A percentile compares a stretch with the other conserved stretches of the same genome.
Evolutionary conservation across 2,888 invertebrate species (phyloP).

Genomic region (Acleris literana): DNA sequence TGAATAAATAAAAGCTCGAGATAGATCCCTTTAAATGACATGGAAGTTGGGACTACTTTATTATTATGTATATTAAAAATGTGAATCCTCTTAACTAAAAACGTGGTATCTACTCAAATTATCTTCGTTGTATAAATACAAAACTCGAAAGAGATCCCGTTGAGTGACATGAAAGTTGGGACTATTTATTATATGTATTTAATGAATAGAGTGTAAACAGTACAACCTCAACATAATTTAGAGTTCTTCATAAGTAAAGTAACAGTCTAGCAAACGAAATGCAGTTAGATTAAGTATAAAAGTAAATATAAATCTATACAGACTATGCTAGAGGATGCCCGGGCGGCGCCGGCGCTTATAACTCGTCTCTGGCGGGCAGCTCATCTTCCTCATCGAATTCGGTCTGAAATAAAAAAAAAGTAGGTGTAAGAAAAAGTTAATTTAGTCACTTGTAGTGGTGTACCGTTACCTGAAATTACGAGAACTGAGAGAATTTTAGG

Average conservation of each 20-base stretch:
- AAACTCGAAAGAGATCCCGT: constrained; percentile 11
- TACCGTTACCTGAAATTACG: too few relatives aligned
- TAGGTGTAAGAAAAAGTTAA: neutral
- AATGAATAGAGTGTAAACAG: constrained; percentile 29
- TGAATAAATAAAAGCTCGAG: constrained; percentile 4
- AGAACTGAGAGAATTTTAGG: too few relatives aligned
- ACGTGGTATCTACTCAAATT: neutral
- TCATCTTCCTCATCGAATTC: constrained; percentile 89
- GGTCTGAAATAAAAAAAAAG: constrained; percentile 55
- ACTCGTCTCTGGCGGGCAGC: constrained; percentile 89
- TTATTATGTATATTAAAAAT: neutral
- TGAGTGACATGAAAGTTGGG: constrained; percentile 11
- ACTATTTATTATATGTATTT: constrained; percentile 24
- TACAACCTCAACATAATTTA: constrained; percentile 55
- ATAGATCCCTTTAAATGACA: constrained; percentile 6
- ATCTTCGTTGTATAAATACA: constrained; percentile 6
- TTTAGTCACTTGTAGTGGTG: too few relatives aligned
- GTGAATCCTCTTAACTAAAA: neutral
- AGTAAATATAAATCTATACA: constrained; percentile 75
- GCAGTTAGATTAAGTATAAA: constrained; percentile 64
- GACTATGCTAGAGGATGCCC: constrained; percentile 75
- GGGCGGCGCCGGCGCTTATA: constrained; percentile 82
- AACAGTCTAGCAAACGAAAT: constrained; percentile 73
- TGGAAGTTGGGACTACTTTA: constrained; percentile 31
- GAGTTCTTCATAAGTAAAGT: constrained; percentile 48